Conservation (phyloP, 2,797 vertebrate species). For the Xerus rutilus region DNA sequence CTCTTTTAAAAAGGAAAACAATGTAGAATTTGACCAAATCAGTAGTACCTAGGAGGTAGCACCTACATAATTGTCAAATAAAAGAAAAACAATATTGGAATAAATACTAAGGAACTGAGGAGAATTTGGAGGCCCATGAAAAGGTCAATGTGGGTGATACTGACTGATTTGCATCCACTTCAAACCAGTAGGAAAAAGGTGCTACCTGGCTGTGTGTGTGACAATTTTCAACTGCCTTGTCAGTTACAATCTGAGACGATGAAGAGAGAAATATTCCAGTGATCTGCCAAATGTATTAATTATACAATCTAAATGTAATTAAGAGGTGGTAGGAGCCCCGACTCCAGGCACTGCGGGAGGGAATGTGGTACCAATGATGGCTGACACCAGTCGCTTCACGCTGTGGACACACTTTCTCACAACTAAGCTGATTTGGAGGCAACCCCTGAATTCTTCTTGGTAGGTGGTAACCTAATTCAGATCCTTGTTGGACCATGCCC, state of each 20-base stretch:
- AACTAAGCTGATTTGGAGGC: not conserved
- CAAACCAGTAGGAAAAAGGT: not conserved
- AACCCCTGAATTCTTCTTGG: constrained; percentile 12
- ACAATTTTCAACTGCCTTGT: constrained; percentile 17
- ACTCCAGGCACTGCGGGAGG: not conserved
- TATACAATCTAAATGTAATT: not conserved
- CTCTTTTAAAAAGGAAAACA: not conserved
- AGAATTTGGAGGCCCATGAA: not conserved
- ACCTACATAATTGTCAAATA: not conserved
- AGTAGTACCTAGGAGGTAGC: not conserved
- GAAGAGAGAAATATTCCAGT: constrained; percentile 2
- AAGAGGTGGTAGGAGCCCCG: not conserved
- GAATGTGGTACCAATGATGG: not conserved
- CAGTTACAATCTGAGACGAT: constrained; percentile 34
- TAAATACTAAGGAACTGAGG: not conserved
- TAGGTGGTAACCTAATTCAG: constrained; percentile 12
- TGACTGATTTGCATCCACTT: not conserved
- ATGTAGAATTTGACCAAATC: not conserved
- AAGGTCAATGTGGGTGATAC: not conserved
- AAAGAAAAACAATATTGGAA: not conserved
- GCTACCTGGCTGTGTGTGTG: not conserved
- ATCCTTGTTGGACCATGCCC: not conserved
- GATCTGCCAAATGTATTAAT: constrained; percentile 4
- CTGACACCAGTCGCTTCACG: not conserved
- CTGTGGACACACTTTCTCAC: not conserved